A percentile compares a stretch with the other conserved stretches of the same genome.
phyloP scores from a whole-genome alignment of 2,113 vertebrate species.

The Myanophis thanlyinensis region DNA sequence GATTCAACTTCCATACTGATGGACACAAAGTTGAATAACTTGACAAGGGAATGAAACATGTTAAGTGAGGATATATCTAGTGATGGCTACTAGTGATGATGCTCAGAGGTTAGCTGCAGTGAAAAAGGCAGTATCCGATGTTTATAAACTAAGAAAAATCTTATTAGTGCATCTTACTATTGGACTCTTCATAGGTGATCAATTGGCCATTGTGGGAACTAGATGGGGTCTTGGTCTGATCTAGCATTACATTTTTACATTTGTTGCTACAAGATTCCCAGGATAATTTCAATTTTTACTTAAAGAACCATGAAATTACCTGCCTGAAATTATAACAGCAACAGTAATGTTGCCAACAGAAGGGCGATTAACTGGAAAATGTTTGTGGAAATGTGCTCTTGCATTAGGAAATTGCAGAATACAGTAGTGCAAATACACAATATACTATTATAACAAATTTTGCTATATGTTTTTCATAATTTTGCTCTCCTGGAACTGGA shows the following conservation, averaged over 20 bases:
- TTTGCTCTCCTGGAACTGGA: conserved; percentile 14
- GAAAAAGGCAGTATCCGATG: not conserved
- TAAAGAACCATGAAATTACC: not conserved
- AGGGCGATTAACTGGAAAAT: not conserved
- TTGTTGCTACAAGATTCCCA: not conserved
- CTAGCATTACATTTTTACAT: not conserved
- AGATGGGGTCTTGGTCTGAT: not conserved
- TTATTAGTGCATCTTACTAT: not conserved
- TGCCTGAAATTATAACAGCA: not conserved
- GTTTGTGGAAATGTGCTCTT: not conserved
- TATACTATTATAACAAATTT: not conserved
- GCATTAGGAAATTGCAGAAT: not conserved
- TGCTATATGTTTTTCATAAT: not conserved
- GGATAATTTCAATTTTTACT: not conserved
- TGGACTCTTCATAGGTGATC: not conserved
- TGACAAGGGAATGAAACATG: not conserved
- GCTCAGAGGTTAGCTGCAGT: not conserved
- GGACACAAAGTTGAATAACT: not conserved
- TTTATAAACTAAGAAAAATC: not conserved
- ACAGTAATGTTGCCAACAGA: not conserved
- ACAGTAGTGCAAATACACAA: not conserved
- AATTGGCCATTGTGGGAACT: not conserved
- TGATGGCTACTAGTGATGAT: not conserved
- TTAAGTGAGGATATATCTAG: not conserved
- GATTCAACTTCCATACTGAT: not conserved